Base-by-base conservation (phyloP, 2,113 vertebrate genomes). In the Bombycilla garrulus region DNA sequence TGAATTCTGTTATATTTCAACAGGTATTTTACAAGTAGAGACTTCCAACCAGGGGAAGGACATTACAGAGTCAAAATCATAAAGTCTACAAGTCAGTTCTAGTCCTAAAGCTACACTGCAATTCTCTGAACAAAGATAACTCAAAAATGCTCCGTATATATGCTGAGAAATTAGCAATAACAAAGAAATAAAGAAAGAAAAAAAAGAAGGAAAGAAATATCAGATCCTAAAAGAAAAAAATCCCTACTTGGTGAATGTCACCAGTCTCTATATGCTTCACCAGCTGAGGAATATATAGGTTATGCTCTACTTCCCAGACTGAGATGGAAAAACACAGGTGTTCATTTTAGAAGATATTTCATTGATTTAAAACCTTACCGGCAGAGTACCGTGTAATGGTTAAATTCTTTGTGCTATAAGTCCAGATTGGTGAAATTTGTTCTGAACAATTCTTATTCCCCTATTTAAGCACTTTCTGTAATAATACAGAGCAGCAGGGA, bases 361-460 rank as follows among this genome's bases (percentile, higher is more conserved):
- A 92, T 14, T 71, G 78, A 81, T 78, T 89, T 91, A 78, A 82
- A 77, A 20, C 20, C 44, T 83, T 64, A 60, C n/a, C 76, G n/a
- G 21, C 12, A 77, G 62, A 76, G 15, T 25, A 72, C 35, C 8
- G 4, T 18, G 6, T 53, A 92, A 83, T 51, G 83, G 20, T n/a
- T 53, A 79, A 73, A 65, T 69, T 76, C 21, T 79, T 51, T 61
- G n/a, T 88, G 23, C 36, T 61, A 0, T 38, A 86, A 70, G 22
- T 10, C 14, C 10, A 77, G 15, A 54, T 56, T 23, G 33, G 23
- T 81, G 53, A 74, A 83, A 65, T 83, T 77, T 77, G 29, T 81
- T 82, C 22, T 0, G 1, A 61, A 6, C 17, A 67, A 57, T 86
- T 53, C 38, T 92, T 88, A 51, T 45, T 91, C 33, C 16, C 62